A percentile compares a stretch with the other conserved stretches of the same genome.
phyloP scores from a whole-genome alignment of 2,888 invertebrate genomes.

The Eupithecia tripunctaria region DNA sequence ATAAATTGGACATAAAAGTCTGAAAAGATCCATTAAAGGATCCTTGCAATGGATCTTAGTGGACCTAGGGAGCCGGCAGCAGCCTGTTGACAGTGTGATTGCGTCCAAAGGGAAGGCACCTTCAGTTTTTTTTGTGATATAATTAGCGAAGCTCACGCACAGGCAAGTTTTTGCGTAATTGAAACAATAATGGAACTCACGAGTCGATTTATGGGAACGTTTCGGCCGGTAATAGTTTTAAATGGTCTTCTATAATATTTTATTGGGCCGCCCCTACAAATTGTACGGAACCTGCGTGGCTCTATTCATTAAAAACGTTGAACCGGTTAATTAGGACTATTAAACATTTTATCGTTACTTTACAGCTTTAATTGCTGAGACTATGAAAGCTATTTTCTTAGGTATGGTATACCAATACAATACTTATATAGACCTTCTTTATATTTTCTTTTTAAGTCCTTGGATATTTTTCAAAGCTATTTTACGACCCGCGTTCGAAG shows the following conservation, averaged over 20 bases:
- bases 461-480: too few relatives aligned
- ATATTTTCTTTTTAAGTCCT: background rate
- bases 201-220: slow-evolving; percentile 37
- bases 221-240: slow-evolving; percentile 36
- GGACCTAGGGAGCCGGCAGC: too few relatives aligned
- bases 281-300: slow-evolving; percentile 12
- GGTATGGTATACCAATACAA: background rate
- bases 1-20: too few relatives aligned
- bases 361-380: background rate
- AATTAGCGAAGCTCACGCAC: slow-evolving; percentile 47
- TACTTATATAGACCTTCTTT: background rate
- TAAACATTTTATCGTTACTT: background rate
- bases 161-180: slow-evolving; percentile 44
- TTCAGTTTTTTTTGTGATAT: slow-evolving; percentile 42
- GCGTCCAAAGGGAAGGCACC: slow-evolving; percentile 25
- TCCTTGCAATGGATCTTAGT: too few relatives aligned
- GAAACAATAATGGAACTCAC: slow-evolving; percentile 43
- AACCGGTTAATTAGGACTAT: background rate
- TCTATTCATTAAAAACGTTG: background rate
- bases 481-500: background rate
- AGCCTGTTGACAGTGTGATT: slow-evolving; percentile 12
- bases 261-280: slow-evolving; percentile 20
- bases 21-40: too few relatives aligned
- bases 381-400: background rate
- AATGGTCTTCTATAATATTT: slow-evolving; percentile 21